Percentiles rank a stretch among this genome's conserved stretches.
These are phyloP conservation scores for Ptychoptera contaminata DNA, from an alignment of 2,888 invertebrate genomes.

Conservation along the genomic window DNA sequence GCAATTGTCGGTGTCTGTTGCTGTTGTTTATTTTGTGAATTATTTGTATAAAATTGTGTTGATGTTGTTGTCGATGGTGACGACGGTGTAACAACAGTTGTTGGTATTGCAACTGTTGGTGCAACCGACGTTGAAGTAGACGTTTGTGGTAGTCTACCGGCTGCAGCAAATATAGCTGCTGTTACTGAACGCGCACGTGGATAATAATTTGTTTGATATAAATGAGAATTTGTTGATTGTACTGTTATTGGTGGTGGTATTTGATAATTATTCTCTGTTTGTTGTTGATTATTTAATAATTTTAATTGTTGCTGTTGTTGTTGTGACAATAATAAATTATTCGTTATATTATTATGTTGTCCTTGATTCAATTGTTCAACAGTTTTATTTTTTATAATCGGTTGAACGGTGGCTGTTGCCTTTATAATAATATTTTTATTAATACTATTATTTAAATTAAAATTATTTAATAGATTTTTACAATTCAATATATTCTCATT, in stretches of 20 bases:
- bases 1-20: neutral
- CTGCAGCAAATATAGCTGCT: neutral
- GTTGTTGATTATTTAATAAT: neutral
- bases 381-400: neutral
- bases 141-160: conserved; percentile 11
- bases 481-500: no score
- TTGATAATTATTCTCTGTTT: neutral
- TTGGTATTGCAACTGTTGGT: conserved; percentile 20
- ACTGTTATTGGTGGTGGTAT: conserved; percentile 4
- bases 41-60: conserved; percentile 2
- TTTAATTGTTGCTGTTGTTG: conserved; percentile 1
- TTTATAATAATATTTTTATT: conserved; percentile 4
- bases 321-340: neutral
- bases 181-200: neutral
- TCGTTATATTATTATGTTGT: neutral
- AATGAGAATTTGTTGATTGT: conserved; percentile 2
- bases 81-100: conserved; percentile 11
- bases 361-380: neutral
- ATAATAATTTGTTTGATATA: neutral
- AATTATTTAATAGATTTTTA: no score
- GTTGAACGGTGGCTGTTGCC: conserved; percentile 1
- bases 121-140: conserved; percentile 19
- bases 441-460: no score
- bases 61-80: neutral
- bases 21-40: conserved; percentile 2